Conservation (phyloP, 2,888 invertebrate species). For the Rhamphomyia laevipes region DNA sequence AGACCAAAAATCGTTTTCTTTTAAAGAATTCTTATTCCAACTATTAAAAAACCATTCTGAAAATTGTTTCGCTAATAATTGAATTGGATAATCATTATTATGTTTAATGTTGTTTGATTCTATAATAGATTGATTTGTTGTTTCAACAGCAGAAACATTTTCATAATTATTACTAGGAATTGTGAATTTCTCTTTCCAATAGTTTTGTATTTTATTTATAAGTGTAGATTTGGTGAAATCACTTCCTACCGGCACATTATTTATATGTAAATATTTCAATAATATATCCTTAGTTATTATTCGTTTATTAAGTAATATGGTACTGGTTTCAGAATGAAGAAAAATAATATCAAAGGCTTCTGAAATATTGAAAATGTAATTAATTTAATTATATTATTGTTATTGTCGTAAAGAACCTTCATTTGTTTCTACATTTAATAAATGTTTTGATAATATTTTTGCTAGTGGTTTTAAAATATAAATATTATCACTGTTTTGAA, state of each 20-base stretch:
- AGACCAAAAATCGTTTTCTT: constrained; percentile 43
- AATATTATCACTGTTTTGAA: neutral
- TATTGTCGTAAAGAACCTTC: no score
- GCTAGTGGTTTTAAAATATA: neutral
- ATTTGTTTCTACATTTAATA: neutral
- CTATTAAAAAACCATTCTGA: constrained; percentile 45
- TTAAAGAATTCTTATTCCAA: constrained; percentile 35
- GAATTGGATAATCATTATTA: constrained; percentile 27
- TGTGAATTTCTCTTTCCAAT: constrained; percentile 31
- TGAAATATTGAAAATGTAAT: constrained; percentile 32
- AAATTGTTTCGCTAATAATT: constrained; percentile 43
- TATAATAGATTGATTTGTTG: neutral
- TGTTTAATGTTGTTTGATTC: constrained; percentile 8
- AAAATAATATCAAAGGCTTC: constrained; percentile 43
- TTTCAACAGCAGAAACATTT: neutral
- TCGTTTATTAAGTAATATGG: constrained; percentile 41
- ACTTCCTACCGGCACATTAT: constrained; percentile 35
- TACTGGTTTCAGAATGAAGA: constrained; percentile 38
- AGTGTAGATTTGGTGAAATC: constrained; percentile 42
- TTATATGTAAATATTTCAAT: constrained; percentile 42
- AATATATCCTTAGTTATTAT: constrained; percentile 42
- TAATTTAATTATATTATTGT: neutral
- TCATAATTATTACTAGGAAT: neutral
- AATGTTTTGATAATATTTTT: neutral
- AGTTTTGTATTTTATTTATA: constrained; percentile 37